phyloP scores from a whole-genome alignment of 2,888 invertebrate genomes.

The Hydropsyche betteni region DNA sequence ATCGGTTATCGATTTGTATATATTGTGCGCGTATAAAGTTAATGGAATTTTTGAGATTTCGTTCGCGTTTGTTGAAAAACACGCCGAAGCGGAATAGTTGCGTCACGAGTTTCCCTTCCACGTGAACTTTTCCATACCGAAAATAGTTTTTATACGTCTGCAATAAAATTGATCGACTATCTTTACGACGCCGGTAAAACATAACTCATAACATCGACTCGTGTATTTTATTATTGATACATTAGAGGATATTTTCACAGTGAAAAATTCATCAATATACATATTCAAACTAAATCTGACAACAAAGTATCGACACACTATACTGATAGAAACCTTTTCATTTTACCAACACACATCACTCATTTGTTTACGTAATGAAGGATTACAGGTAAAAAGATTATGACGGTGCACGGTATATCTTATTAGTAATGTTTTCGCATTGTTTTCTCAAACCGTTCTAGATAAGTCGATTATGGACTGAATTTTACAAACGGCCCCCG shows the following conservation, averaged over 20 bases:
- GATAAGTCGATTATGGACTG: too few species aligned
- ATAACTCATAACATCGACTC: slow-evolving; percentile 14
- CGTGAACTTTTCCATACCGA: slow-evolving; percentile 6
- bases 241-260: background rate
- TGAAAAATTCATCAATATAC: background rate
- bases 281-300: background rate
- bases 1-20: too few species aligned
- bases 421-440: slow-evolving; percentile 17
- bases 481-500: too few species aligned
- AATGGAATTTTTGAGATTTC: too few species aligned
- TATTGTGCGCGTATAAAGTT: too few species aligned
- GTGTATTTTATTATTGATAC: slow-evolving; percentile 2
- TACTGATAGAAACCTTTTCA: slow-evolving; percentile 11
- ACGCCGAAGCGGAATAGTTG: too few species aligned
- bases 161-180: slow-evolving; percentile 19
- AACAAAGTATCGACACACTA: too few species aligned
- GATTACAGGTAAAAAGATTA: slow-evolving; percentile 29
- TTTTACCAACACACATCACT: background rate
- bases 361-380: slow-evolving; percentile 33
- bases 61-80: too few species aligned
- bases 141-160: slow-evolving; percentile 21
- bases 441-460: background rate
- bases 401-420: slow-evolving; percentile 21
- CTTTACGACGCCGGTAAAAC: slow-evolving; percentile 16
- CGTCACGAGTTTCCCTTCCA: background rate